Evolutionary conservation across 1,140 invertebrate species (phyloP).

Genomic region (Argopecten irradians): DNA sequence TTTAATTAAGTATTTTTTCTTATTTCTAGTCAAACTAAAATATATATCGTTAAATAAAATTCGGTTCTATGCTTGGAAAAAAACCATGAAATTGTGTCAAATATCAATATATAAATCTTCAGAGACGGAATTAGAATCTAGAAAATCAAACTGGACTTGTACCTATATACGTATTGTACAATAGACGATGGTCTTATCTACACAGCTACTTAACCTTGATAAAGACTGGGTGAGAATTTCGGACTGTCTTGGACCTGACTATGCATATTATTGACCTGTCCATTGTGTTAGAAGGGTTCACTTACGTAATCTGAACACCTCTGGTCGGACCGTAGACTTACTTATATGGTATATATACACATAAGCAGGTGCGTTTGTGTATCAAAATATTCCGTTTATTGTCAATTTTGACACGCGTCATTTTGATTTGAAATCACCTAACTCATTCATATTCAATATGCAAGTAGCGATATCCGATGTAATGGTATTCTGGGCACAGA

Average conservation of each 20-base stretch:
- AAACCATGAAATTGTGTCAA: too few relatives aligned
- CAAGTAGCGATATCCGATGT: neutral
- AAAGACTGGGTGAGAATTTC: neutral
- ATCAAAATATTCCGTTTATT: constrained; percentile 16
- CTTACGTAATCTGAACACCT: neutral
- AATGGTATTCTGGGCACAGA: neutral
- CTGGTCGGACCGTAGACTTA: neutral
- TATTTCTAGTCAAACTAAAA: too few relatives aligned
- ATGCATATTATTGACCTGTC: neutral
- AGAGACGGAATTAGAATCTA: too few relatives aligned
- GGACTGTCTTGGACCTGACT: neutral
- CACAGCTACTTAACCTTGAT: too few relatives aligned
- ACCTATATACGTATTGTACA: too few relatives aligned
- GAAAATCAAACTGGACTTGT: too few relatives aligned
- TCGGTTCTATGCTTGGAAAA: too few relatives aligned
- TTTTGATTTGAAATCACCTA: neutral
- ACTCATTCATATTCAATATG: constrained; percentile 8
- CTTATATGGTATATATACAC: neutral
- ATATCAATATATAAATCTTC: too few relatives aligned
- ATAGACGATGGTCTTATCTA: too few relatives aligned
- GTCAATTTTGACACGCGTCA: constrained; percentile 20
- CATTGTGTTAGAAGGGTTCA: neutral
- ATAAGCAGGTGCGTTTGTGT: neutral
- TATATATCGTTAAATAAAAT: too few relatives aligned
- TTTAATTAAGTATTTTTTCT: too few relatives aligned